These are phyloP conservation scores for Tragulus kanchil DNA, from an alignment of 2,113 vertebrate genomes.

Conservation along the genomic window DNA sequence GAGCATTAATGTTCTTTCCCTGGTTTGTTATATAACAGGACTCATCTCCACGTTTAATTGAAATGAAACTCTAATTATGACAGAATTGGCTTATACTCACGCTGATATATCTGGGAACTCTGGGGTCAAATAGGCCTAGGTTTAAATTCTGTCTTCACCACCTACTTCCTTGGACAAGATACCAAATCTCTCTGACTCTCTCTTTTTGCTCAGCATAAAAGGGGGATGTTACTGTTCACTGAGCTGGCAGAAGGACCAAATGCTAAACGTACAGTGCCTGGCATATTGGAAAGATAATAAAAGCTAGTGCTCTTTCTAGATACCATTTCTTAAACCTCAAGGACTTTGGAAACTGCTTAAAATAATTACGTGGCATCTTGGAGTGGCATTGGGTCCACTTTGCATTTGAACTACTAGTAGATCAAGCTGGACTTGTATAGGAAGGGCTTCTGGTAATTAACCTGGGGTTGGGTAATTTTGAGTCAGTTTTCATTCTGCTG, in stretches of 20 bases:
- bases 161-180: not conserved
- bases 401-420: constrained; percentile 56
- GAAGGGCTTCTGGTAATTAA: constrained; percentile 60
- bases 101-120: not conserved
- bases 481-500: constrained; percentile 59
- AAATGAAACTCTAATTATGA: not conserved
- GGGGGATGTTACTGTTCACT: not conserved
- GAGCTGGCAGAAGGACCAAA: not conserved
- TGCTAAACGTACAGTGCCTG: not conserved
- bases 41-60: constrained; percentile 19
- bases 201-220: not conserved
- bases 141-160: constrained; percentile 46
- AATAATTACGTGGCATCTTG: constrained; percentile 60
- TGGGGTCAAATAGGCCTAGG: not conserved
- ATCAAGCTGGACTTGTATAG: constrained; percentile 50
- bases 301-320: constrained; percentile 1
- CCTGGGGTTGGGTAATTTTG: constrained; percentile 60
- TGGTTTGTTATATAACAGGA: not conserved
- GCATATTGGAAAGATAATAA: constrained; percentile 15
- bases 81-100: constrained; percentile 15
- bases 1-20: not conserved
- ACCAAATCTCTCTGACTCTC: not conserved
- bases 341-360: constrained; percentile 52
- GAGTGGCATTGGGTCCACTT: constrained; percentile 33
- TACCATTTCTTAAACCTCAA: constrained; percentile 51